Evolutionary conservation across 2,888 invertebrate species (phyloP), one percentile per base, ranked within the genome.

Genomic region (Autographa gamma): DNA sequence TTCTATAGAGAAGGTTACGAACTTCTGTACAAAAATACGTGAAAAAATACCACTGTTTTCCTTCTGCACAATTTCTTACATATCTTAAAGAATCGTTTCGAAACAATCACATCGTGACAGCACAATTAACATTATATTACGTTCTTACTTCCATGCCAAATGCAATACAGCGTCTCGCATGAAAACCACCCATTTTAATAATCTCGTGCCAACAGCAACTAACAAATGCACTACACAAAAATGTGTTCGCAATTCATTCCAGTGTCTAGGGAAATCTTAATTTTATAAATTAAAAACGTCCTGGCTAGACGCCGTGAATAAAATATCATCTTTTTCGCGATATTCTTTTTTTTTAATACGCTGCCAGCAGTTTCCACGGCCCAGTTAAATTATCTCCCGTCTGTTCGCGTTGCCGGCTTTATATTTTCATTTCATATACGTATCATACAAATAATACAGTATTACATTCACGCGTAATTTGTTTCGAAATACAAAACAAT

Each of bases 221-320:
- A 48, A 65, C n/a, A 52, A 8, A 31, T 34, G n/a, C 34, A 58
- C 65, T 9, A 9, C 60, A 69, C 41, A 32, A 60, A 48, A 60
- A 72, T 65, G 64, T 31, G 60, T 52, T 19, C 63, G n/a, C 63
- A 16, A 41, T 32, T 65, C 61, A 56, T 38, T 58, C 43, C 59
- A 71, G 63, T 48, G 72, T 68, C 77, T n/a, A 56, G 77, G 77
- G 80, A 80, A 73, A 80, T 80, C 60, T 77, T 80, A 72, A 80
- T 77, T 62, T 76, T 25, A 77, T 80, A 80, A 77, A 77, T 76
- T 80, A 77, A 80, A 77, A 80, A 62, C 66, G 63, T 76, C 63
- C 72, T 72, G 76, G 77, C 59, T 59, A 66, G 65, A 80, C 58
- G 58, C 68, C 54, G 63, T 61, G 72, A 71, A 68, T 80, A 65